These are phyloP conservation scores for Netelia fuscicornis DNA, from an alignment of 2,888 invertebrate genomes.

Conservation along the genomic window DNA sequence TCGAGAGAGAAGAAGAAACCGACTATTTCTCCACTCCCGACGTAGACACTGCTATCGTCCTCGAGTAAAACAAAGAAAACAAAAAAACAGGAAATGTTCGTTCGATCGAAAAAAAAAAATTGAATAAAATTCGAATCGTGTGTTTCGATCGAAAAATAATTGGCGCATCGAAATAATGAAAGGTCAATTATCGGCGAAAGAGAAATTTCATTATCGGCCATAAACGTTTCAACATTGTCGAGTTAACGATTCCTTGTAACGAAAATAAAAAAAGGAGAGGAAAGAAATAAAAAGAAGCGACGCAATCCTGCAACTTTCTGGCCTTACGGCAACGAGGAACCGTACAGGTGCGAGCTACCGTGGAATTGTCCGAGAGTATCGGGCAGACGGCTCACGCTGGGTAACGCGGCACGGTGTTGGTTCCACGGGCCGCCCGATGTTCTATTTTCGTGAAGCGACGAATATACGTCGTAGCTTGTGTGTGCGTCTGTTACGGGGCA, in stretches of 20 bases:
- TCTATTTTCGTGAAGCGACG: constrained; percentile 49
- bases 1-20: no score
- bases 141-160: no score
- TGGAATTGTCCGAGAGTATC: constrained; percentile 40
- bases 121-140: no score
- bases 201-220: no score
- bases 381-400: constrained; percentile 42
- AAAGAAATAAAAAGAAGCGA: not conserved
- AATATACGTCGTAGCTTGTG: not conserved
- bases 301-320: constrained; percentile 12
- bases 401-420: constrained; percentile 27
- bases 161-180: no score
- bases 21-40: no score
- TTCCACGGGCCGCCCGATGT: constrained; percentile 38
- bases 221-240: not conserved
- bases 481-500: constrained; percentile 43
- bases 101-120: no score
- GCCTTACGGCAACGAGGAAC: constrained; percentile 28
- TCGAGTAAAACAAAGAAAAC: no score
- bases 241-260: not conserved
- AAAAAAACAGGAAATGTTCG: no score
- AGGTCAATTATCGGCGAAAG: no score
- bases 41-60: no score
- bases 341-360: constrained; percentile 58
- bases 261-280: not conserved